Conservation (phyloP, 1,140 invertebrate genomes). For the Sarcophaga peregrina region DNA sequence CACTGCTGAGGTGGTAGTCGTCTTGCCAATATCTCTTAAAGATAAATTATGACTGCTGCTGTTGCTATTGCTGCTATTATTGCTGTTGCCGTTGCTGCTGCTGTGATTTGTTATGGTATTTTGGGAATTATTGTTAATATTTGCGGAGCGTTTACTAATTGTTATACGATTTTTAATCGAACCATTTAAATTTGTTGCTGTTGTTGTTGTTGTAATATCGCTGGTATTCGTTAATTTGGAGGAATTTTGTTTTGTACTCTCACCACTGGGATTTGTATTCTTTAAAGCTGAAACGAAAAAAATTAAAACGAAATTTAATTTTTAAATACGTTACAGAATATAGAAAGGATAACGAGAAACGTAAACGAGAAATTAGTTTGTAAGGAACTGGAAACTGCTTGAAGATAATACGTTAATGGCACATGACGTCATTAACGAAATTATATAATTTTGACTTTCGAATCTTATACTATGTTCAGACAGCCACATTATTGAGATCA, state of each 20-base stretch:
- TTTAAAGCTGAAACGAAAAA: slow-evolving; percentile 55
- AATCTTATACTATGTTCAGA: too few relatives aligned
- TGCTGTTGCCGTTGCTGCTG: slow-evolving; percentile 27
- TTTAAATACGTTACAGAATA: not conserved
- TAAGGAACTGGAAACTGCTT: too few relatives aligned
- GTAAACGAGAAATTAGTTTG: too few relatives aligned
- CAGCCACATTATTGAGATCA: too few relatives aligned
- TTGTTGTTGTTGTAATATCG: slow-evolving; percentile 51
- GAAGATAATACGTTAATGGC: too few relatives aligned
- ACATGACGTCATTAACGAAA: too few relatives aligned
- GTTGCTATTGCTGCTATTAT: slow-evolving; percentile 24
- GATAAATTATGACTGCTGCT: slow-evolving; percentile 12
- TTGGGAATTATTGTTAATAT: not conserved
- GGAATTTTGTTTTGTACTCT: slow-evolving; percentile 48
- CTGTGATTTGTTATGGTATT: slow-evolving; percentile 23
- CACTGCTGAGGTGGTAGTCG: slow-evolving; percentile 16
- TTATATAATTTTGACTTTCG: too few relatives aligned
- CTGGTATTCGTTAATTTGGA: slow-evolving; percentile 44
- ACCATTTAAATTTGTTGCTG: slow-evolving; percentile 43
- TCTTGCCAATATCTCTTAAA: not conserved
- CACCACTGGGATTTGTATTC: slow-evolving; percentile 48
- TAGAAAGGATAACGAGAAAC: too few relatives aligned
- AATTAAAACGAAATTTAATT: not conserved
- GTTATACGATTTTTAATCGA: slow-evolving; percentile 30
- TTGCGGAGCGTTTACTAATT: slow-evolving; percentile 28